Evolutionary conservation across 2,113 vertebrate genomes (phyloP).

Genomic region (Grallaria varia): DNA sequence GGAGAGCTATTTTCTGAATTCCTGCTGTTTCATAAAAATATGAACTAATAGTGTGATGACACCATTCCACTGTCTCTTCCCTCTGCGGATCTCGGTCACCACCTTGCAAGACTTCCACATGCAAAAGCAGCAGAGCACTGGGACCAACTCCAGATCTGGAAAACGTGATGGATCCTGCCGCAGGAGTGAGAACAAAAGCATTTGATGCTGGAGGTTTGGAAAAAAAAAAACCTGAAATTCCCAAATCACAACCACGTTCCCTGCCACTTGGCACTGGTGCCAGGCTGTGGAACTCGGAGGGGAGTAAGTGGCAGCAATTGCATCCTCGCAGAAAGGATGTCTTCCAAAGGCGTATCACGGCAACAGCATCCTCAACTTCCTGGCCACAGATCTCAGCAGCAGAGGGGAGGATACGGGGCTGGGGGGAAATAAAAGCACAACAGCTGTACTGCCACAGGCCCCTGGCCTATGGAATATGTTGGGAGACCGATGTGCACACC

Average conservation of each 20-base stretch:
- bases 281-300: background rate
- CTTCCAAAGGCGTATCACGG: background rate
- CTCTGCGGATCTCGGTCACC: background rate
- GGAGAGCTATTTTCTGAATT: background rate
- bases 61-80: rapidly evolving
- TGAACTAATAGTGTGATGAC: background rate
- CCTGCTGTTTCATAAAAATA: background rate
- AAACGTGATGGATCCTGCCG: rapidly evolving
- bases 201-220: background rate
- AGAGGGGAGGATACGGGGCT: background rate
- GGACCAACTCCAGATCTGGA: background rate
- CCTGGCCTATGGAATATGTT: background rate
- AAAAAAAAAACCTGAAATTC: background rate
- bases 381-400: background rate
- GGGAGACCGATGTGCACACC: background rate
- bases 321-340: background rate
- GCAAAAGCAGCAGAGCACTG: background rate
- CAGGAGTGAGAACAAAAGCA: background rate
- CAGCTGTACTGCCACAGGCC: constrained; percentile 42
- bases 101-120: rapidly evolving
- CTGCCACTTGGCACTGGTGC: background rate
- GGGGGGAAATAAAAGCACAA: background rate
- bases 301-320: background rate
- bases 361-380: background rate
- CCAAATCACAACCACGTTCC: rapidly evolving